phyloP scores from a whole-genome alignment of 2,888 invertebrate species.

The Eupithecia insigniata region DNA sequence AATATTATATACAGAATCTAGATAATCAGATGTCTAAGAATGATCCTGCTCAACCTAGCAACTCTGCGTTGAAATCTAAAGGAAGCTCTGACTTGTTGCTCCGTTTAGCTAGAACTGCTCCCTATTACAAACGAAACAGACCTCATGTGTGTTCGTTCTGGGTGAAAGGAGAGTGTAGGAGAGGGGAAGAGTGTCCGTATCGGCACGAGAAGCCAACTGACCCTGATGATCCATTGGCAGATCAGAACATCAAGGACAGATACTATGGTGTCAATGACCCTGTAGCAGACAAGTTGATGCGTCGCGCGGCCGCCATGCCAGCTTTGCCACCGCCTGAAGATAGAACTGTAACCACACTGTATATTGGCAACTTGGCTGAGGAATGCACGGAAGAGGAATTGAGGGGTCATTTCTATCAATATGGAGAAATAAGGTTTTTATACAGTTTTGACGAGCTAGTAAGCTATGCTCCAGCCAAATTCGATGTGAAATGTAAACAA shows the following conservation, averaged over 20 bases:
- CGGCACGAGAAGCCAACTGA: conserved; percentile 98
- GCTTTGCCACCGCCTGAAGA: conserved; percentile 98
- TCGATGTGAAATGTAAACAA: no score
- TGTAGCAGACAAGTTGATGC: conserved; percentile 96
- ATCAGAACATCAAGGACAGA: conserved; percentile 97
- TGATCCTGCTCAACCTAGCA: conserved; percentile 82
- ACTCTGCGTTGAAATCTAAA: conserved; percentile 88
- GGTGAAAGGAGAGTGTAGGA: conserved; percentile 98
- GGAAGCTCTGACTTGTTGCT: conserved; percentile 92
- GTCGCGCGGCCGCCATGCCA: conserved; percentile 96
- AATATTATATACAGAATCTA: conserved; percentile 96
- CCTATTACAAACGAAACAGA: conserved; percentile 97
- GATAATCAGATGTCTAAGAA: conserved; percentile 87
- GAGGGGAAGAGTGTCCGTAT: conserved; percentile 98
- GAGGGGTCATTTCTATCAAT: conserved; percentile 98
- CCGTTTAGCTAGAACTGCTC: conserved; percentile 95
- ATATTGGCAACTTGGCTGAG: conserved; percentile 97
- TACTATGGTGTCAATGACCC: conserved; percentile 98
- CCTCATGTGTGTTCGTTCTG: conserved; percentile 99
- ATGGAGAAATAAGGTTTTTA: conserved; percentile 94
- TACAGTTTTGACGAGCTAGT: neutral
- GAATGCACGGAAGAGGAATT: conserved; percentile 95
- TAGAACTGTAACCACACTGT: conserved; percentile 97
- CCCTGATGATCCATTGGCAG: conserved; percentile 97
- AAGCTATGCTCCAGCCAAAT: no score